A percentile compares a stretch with the other conserved stretches of the same genome.
Conservation (phyloP, 2,888 invertebrate genomes). For the Dicyrtoma fusca region DNA sequence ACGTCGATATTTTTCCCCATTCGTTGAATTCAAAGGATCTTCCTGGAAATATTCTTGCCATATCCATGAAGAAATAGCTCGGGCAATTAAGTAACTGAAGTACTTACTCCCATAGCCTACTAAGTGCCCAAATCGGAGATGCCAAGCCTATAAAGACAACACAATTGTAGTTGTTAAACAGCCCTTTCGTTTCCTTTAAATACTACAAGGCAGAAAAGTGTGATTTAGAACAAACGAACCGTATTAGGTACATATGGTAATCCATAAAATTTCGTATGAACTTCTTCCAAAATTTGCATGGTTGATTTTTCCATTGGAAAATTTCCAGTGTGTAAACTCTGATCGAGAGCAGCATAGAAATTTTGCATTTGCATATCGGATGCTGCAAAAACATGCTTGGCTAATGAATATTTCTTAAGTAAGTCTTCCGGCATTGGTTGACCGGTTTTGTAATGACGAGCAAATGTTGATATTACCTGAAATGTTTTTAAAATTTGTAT, state of each 20-base stretch:
- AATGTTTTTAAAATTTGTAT: conserved; percentile 5
- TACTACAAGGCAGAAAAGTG: neutral
- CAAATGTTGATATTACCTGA: conserved; percentile 80
- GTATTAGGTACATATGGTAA: conserved; percentile 86
- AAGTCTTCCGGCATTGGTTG: conserved; percentile 79
- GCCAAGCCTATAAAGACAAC: conserved; percentile 88
- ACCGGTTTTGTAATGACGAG: conserved; percentile 86
- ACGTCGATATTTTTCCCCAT: conserved; percentile 76
- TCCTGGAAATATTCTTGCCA: conserved; percentile 85
- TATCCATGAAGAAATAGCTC: conserved; percentile 88
- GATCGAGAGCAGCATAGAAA: conserved; percentile 92
- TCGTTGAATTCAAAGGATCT: conserved; percentile 75
- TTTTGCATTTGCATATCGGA: conserved; percentile 86
- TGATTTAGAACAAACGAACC: conserved; percentile 63
- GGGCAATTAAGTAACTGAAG: conserved; percentile 94
- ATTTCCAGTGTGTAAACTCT: conserved; percentile 75
- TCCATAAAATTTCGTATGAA: conserved; percentile 82
- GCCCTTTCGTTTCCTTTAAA: neutral
- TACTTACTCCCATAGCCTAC: conserved; percentile 99
- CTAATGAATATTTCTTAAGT: conserved; percentile 77
- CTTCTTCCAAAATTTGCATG: conserved; percentile 73
- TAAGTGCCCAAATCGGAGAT: conserved; percentile 91
- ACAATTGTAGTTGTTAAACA: too few species aligned
- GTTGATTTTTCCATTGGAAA: conserved; percentile 65
- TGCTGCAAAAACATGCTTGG: conserved; percentile 84